Evolutionary conservation across 1,140 invertebrate genomes (phyloP).

Genomic region (Acromyrmex heyeri): DNA sequence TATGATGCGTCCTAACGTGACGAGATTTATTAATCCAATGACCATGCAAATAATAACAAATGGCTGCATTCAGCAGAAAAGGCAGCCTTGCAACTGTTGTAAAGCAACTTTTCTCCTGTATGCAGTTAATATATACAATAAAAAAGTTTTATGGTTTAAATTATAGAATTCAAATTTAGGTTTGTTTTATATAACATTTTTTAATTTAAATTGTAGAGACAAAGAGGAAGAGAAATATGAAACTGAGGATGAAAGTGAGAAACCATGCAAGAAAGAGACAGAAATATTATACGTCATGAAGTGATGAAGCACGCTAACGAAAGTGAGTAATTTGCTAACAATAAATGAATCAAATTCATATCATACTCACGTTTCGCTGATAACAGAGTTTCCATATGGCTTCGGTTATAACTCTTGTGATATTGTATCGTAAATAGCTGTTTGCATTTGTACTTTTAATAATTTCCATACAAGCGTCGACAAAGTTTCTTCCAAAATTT

Average conservation of each 20-base stretch:
- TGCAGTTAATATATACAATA: too few relatives aligned
- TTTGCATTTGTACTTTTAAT: neutral
- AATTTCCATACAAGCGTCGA: neutral
- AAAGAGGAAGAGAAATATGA: neutral
- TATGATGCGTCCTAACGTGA: neutral
- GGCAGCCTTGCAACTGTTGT: too few relatives aligned
- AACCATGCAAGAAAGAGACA: too few relatives aligned
- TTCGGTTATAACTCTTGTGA: conserved; percentile 17
- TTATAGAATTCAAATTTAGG: neutral
- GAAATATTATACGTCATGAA: too few relatives aligned
- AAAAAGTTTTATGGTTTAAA: neutral
- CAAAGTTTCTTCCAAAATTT: neutral
- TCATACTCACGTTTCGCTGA: conserved; percentile 4
- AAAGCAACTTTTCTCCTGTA: too few relatives aligned
- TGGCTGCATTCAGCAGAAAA: too few relatives aligned
- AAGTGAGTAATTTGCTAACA: neutral
- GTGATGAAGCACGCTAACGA: neutral
- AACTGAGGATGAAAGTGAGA: too few relatives aligned
- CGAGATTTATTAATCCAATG: neutral
- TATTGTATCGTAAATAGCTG: neutral
- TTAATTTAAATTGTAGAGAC: neutral
- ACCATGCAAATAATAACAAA: neutral
- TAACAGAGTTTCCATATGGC: conserved; percentile 9
- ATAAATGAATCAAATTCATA: neutral
- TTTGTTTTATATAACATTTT: neutral